A percentile compares a stretch with the other conserved stretches of the same genome.
These are phyloP conservation scores for Columba livia DNA, from an alignment of 2,113 vertebrate species.

Conservation along the genomic window DNA sequence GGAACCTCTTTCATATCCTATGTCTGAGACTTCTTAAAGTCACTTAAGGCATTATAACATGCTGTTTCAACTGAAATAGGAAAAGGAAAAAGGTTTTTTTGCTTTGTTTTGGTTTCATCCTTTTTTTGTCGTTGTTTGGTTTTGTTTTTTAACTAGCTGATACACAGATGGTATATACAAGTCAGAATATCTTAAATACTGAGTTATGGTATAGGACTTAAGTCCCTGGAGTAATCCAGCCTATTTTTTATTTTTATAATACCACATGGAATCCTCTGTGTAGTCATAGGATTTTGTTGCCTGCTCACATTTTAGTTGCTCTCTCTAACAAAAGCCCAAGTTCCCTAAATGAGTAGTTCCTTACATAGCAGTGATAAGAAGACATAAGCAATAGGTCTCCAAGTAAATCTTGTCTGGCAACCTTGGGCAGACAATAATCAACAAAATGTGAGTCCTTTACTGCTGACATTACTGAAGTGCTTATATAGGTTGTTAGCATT, in stretches of 20 bases:
- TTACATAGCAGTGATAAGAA: neutral
- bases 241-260: neutral
- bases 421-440: neutral
- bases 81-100: neutral
- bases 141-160: too few species aligned
- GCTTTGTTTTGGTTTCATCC: too few species aligned
- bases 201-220: neutral
- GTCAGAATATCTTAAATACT: neutral
- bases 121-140: too few species aligned
- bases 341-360: neutral
- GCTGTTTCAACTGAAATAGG: neutral
- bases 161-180: neutral
- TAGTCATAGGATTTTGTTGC: neutral
- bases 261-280: neutral
- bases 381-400: neutral
- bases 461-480: neutral
- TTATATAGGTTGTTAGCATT: neutral
- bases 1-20: neutral
- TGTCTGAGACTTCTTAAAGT: neutral
- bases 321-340: neutral
- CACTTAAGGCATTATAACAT: neutral
- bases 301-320: neutral
- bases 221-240: neutral
- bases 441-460: neutral
- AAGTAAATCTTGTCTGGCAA: neutral